phyloP scores from a whole-genome alignment of 2,888 invertebrate genomes.

The Campaea margaritaria region DNA sequence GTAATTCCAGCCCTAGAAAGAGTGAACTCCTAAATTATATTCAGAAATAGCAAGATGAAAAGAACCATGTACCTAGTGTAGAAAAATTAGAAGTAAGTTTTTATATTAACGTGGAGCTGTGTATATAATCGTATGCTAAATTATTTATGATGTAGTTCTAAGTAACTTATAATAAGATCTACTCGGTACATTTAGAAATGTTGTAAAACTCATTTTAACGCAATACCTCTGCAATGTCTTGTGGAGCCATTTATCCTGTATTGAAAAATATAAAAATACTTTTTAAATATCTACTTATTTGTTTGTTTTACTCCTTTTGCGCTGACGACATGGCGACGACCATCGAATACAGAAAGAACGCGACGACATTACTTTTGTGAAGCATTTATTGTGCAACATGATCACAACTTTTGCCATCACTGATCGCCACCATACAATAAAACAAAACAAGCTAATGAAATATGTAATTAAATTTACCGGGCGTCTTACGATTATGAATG shows the following conservation, averaged over 20 bases:
- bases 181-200: conserved; percentile 54
- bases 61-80: conserved; percentile 1
- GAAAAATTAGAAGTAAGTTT: conserved; percentile 33
- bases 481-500: too few relatives aligned
- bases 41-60: too few relatives aligned
- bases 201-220: conserved; percentile 57
- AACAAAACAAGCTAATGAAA: too few relatives aligned
- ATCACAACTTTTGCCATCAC: too few relatives aligned
- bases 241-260: conserved; percentile 65
- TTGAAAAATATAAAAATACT: conserved; percentile 70
- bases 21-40: conserved; percentile 1
- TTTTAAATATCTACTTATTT: conserved; percentile 48
- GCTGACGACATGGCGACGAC: too few relatives aligned
- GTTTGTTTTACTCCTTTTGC: conserved; percentile 28
- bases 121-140: conserved; percentile 70
- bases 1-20: neutral
- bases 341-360: too few relatives aligned
- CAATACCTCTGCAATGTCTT: conserved; percentile 57
- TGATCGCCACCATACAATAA: too few relatives aligned
- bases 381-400: too few relatives aligned
- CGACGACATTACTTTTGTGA: too few relatives aligned
- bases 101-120: conserved; percentile 53
- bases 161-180: conserved; percentile 54
- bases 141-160: conserved; percentile 77
- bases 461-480: too few relatives aligned